Evolutionary conservation across 2,888 invertebrate genomes (phyloP).

Genomic region (Steromphala cineraria): DNA sequence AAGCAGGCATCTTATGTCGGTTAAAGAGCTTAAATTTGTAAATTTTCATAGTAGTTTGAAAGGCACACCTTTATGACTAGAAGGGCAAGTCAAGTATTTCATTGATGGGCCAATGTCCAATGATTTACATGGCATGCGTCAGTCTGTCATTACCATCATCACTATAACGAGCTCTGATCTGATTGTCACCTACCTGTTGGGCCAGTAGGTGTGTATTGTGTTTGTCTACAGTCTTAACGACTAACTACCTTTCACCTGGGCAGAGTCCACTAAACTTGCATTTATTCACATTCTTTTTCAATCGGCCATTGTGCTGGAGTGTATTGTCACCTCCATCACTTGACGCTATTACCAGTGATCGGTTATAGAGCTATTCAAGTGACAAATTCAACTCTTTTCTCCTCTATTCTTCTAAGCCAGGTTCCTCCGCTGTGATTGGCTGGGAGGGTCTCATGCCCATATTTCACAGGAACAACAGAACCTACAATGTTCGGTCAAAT

Average conservation of each 20-base stretch:
- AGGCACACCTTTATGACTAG: no score
- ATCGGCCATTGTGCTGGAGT: constrained; percentile 11
- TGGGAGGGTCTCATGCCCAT: neutral
- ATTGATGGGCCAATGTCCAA: no score
- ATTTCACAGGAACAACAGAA: constrained; percentile 5
- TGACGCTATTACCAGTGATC: neutral
- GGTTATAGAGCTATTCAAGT: constrained; percentile 3
- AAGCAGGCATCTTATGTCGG: no score
- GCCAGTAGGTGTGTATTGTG: neutral
- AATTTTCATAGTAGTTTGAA: no score
- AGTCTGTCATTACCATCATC: no score
- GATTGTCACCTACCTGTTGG: no score
- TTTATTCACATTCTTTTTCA: constrained; percentile 18
- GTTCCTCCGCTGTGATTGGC: neutral
- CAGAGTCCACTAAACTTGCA: constrained; percentile 12
- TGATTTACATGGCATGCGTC: no score
- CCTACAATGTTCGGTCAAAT: constrained; percentile 11
- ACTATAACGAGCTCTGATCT: no score
- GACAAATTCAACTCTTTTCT: neutral
- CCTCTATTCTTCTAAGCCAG: neutral
- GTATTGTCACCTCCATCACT: neutral
- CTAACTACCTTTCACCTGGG: constrained; percentile 19
- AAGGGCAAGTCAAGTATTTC: no score
- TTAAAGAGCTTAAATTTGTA: no score
- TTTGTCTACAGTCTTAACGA: neutral